These are phyloP conservation scores for Podilymbus podiceps DNA, from an alignment of 2,113 vertebrate genomes.

Conservation along the genomic window DNA sequence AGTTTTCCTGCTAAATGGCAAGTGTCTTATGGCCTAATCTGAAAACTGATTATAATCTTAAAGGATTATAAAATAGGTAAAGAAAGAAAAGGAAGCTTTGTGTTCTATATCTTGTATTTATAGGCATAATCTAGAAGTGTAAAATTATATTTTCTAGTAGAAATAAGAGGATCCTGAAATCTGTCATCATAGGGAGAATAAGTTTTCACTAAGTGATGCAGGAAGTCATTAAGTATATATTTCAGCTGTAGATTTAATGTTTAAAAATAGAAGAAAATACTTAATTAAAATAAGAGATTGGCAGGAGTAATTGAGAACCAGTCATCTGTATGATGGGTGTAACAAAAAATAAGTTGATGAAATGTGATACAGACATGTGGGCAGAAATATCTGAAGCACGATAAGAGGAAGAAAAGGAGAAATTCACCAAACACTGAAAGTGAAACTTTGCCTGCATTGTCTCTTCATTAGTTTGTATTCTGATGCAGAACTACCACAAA, in stretches of 20 bases:
- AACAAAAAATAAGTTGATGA: neutral
- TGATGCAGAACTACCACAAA: neutral
- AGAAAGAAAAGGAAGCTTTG: neutral
- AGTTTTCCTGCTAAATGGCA: neutral
- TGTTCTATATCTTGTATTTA: neutral
- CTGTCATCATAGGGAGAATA: neutral
- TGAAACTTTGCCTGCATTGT: neutral
- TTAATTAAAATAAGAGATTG: neutral
- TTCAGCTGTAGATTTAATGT: neutral
- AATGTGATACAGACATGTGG: neutral
- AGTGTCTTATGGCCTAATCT: neutral
- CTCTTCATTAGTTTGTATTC: neutral
- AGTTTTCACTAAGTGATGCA: neutral
- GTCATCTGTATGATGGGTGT: neutral
- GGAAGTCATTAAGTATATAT: neutral
- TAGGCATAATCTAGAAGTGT: neutral
- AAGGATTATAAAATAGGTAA: neutral
- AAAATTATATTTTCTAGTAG: neutral
- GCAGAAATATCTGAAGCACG: neutral
- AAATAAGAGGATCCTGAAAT: neutral
- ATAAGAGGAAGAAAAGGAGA: neutral
- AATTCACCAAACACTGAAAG: neutral
- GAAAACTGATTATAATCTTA: neutral
- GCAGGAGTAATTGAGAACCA: neutral
- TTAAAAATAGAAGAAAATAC: neutral